A percentile compares a stretch with the other conserved stretches of the same genome.
Evolutionary conservation across 1,140 invertebrate species (phyloP).

Genomic region (Cecropterus lyciades): DNA sequence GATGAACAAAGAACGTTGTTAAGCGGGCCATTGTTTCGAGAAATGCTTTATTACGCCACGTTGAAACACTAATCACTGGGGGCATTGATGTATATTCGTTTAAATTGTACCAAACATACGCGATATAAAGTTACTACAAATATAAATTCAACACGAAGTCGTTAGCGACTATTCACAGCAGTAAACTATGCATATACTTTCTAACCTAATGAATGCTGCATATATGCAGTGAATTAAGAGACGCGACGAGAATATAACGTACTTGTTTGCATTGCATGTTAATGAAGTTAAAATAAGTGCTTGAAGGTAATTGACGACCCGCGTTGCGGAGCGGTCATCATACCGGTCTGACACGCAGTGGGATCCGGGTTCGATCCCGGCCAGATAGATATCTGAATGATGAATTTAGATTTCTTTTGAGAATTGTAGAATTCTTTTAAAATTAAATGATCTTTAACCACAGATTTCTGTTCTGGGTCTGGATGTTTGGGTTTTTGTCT

Average conservation of each 20-base stretch:
- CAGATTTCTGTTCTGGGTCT: too few species aligned
- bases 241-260: conserved; percentile 15
- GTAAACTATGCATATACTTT: conserved; percentile 27
- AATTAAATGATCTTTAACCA: too few species aligned
- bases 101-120: conserved; percentile 23
- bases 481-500: too few species aligned
- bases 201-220: conserved; percentile 32
- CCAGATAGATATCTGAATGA: too few species aligned
- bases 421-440: too few species aligned
- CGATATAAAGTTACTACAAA: conserved; percentile 13
- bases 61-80: conserved; percentile 51
- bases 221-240: conserved; percentile 35
- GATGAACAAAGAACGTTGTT: conserved; percentile 51
- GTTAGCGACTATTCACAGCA: conserved; percentile 31
- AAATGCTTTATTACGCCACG: conserved; percentile 49
- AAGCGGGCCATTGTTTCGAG: conserved; percentile 56
- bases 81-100: conserved; percentile 42
- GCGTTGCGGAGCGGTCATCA: too few species aligned
- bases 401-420: too few species aligned
- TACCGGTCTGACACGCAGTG: too few species aligned
- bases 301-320: conserved; percentile 1
- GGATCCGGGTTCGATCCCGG: too few species aligned
- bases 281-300: conserved; percentile 16
- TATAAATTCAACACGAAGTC: conserved; percentile 24
- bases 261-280: conserved; percentile 15